phyloP scores from a whole-genome alignment of 2,888 invertebrate species.

The Eupithecia tripunctaria region DNA sequence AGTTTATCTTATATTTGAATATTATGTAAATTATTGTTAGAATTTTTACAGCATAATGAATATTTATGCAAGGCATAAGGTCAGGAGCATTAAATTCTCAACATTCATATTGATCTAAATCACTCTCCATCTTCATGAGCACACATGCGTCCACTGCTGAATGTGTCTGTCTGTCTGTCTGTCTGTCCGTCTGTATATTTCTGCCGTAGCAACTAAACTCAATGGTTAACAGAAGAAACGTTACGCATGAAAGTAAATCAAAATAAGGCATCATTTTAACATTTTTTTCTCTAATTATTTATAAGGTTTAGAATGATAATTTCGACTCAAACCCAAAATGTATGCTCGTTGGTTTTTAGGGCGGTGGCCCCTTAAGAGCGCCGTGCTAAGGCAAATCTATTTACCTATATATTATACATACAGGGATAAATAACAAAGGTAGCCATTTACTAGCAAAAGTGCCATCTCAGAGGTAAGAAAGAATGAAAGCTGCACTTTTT shows the following conservation, averaged over 20 bases:
- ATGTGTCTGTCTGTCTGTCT: background rate
- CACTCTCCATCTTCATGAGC: background rate
- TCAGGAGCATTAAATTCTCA: background rate
- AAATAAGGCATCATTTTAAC: background rate
- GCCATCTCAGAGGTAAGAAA: conserved; percentile 53
- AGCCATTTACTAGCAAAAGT: conserved; percentile 50
- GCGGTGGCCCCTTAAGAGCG: conserved; percentile 21
- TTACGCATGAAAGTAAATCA: background rate
- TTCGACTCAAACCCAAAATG: conserved; percentile 33
- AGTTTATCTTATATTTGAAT: background rate
- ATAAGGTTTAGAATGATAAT: conserved; percentile 10
- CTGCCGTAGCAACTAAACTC: background rate
- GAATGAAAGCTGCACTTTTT: conserved; percentile 51
- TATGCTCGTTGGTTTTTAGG: conserved; percentile 25
- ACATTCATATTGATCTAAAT: background rate
- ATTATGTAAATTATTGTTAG: background rate
- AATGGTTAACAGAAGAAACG: background rate
- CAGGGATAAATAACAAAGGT: conserved; percentile 23
- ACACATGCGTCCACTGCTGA: background rate
- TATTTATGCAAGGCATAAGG: background rate
- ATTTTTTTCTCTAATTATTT: background rate
- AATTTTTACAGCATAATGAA: background rate
- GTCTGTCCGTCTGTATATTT: too few species aligned
- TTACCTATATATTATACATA: conserved; percentile 26
- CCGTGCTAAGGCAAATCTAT: conserved; percentile 32